Conservation (phyloP, 2,888 invertebrate species). For the Campoplex nolae region DNA sequence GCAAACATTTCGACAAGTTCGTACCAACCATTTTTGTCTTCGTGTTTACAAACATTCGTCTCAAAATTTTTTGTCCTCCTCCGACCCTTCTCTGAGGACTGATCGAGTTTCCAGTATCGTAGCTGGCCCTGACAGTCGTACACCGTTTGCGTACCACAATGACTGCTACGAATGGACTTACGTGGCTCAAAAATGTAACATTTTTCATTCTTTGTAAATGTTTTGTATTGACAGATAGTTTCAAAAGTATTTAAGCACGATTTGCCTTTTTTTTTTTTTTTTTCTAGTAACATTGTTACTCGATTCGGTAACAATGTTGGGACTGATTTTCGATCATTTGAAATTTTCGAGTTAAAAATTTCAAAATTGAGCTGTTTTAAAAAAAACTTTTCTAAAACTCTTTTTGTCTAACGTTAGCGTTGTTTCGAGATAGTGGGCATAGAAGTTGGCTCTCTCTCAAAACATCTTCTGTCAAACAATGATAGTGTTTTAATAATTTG, state of each 20-base stretch:
- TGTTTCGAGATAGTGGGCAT: not conserved
- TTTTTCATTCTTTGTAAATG: not conserved
- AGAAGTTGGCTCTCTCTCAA: not conserved
- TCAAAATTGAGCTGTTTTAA: no score
- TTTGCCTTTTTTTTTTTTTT: not conserved
- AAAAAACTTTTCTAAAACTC: not conserved
- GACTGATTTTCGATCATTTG: no score
- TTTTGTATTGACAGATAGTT: not conserved
- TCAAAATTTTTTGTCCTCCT: not conserved
- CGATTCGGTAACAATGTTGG: not conserved
- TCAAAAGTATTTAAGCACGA: not conserved
- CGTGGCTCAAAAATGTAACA: not conserved
- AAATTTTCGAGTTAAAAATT: no score
- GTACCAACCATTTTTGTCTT: not conserved
- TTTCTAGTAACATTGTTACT: not conserved
- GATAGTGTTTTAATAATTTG: not conserved
- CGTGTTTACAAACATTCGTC: constrained; percentile 4
- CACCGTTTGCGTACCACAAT: not conserved
- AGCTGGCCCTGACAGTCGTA: constrained; percentile 5
- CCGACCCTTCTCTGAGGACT: not conserved
- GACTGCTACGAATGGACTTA: not conserved
- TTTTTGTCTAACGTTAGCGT: not conserved
- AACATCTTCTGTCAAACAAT: not conserved
- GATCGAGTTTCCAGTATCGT: not conserved
- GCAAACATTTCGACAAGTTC: not conserved